These are phyloP conservation scores for Prorops nasuta DNA, from an alignment of 1,140 invertebrate species.

Conservation along the genomic window DNA sequence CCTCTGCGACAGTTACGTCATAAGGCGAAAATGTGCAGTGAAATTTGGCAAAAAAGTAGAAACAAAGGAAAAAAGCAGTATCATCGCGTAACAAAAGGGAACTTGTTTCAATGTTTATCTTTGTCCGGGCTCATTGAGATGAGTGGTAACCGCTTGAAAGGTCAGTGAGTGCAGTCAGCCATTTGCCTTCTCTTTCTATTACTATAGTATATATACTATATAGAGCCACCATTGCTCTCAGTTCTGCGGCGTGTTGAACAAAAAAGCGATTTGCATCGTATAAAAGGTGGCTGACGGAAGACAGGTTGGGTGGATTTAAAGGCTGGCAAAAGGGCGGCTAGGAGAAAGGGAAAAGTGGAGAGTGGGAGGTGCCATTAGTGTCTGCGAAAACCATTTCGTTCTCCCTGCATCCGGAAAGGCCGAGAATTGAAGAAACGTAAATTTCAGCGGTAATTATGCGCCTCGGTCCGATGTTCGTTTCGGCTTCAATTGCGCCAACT, in stretches of 20 bases:
- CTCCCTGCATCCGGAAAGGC: neutral
- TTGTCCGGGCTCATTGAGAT: constrained; percentile 6
- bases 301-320: no score
- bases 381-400: constrained; percentile 21
- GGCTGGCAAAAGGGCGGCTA: constrained; percentile 16
- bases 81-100: constrained; percentile 17
- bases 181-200: no score
- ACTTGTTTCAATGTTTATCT: constrained; percentile 13
- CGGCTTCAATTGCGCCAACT: neutral
- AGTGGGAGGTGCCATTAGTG: constrained; percentile 23
- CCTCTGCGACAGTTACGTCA: no score
- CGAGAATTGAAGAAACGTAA: constrained; percentile 7
- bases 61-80: neutral
- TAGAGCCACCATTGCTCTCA: no score
- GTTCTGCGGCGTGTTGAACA: constrained; percentile 8
- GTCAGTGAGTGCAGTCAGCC: no score
- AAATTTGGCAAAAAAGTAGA: neutral
- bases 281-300: constrained; percentile 31
- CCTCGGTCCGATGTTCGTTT: neutral
- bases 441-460: constrained; percentile 6
- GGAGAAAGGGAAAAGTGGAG: no score
- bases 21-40: no score
- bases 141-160: no score
- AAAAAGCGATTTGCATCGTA: constrained; percentile 33
- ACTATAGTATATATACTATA: no score